phyloP scores from a whole-genome alignment of 2,888 invertebrate genomes.

The Cephalotes varians region DNA sequence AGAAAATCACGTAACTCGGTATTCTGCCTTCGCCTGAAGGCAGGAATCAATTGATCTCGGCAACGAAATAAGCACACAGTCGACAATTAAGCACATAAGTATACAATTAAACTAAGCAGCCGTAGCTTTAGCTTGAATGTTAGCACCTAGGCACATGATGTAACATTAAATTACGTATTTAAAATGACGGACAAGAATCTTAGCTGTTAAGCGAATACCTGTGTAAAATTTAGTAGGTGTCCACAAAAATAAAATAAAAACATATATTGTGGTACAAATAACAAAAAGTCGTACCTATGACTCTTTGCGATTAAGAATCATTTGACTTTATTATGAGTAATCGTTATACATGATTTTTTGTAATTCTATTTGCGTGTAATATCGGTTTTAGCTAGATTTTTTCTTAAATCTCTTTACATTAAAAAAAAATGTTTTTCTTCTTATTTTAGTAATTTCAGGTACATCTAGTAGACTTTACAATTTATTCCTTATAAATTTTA shows the following conservation, averaged over 20 bases:
- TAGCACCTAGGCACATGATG: conserved; percentile 84
- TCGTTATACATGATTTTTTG: background rate
- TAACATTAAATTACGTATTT: conserved; percentile 85
- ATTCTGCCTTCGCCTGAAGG: conserved; percentile 55
- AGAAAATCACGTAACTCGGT: conserved; percentile 21
- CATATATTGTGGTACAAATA: conserved; percentile 86
- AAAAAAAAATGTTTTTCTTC: background rate
- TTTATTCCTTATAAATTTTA: background rate
- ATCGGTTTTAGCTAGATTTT: background rate
- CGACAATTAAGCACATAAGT: conserved; percentile 83
- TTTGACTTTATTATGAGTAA: background rate
- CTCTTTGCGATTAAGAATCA: background rate
- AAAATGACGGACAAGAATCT: conserved; percentile 78
- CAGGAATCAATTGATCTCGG: conserved; percentile 80
- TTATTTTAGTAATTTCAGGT: conserved; percentile 24
- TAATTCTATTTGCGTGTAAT: conserved; percentile 4
- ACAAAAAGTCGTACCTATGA: conserved; percentile 72
- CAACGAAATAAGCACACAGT: conserved; percentile 80
- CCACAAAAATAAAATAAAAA: conserved; percentile 85
- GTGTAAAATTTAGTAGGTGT: conserved; percentile 86
- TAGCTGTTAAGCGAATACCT: conserved; percentile 85
- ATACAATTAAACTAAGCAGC: conserved; percentile 85
- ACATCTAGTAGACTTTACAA: background rate
- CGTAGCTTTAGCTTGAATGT: conserved; percentile 85
- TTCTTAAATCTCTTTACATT: background rate